Conservation (phyloP, 2,113 vertebrate genomes). For the Ranitomeya variabilis region DNA sequence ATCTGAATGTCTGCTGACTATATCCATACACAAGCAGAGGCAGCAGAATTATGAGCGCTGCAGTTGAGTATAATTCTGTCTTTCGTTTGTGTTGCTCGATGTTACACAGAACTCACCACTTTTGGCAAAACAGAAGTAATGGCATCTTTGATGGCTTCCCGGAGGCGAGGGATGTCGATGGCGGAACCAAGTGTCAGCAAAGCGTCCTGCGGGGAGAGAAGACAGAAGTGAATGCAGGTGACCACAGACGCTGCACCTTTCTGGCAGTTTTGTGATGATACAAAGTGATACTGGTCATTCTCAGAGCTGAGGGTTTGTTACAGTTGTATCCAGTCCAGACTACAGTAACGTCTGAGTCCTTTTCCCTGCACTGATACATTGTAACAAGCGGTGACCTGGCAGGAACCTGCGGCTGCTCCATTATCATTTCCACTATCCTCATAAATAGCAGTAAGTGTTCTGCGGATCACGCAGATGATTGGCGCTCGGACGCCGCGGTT, state of each 20-base stretch:
- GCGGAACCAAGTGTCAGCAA: conserved; percentile 81
- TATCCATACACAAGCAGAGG: too few relatives aligned
- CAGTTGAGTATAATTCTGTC: too few relatives aligned
- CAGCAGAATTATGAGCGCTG: too few relatives aligned
- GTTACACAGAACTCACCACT: conserved; percentile 69
- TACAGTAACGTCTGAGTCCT: too few relatives aligned
- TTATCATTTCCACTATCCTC: neutral
- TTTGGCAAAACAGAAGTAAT: conserved; percentile 77
- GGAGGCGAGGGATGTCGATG: conserved; percentile 73
- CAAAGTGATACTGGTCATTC: too few relatives aligned
- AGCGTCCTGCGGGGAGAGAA: conserved; percentile 77
- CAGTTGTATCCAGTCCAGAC: neutral
- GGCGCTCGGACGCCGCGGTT: neutral
- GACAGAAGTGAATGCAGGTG: neutral
- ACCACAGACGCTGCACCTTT: too few relatives aligned
- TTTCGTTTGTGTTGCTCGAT: too few relatives aligned
- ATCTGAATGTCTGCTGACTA: too few relatives aligned
- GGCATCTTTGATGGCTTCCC: conserved; percentile 77
- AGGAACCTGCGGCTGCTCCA: neutral
- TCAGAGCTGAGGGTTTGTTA: neutral
- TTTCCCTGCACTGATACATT: neutral
- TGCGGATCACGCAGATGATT: neutral
- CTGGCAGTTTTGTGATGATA: too few relatives aligned
- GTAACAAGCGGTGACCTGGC: neutral
- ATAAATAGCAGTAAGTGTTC: too few relatives aligned